Percentiles rank a stretch among this genome's conserved stretches.
phyloP scores from a whole-genome alignment of 2,113 vertebrate genomes.

The Rafetus swinhoei region DNA sequence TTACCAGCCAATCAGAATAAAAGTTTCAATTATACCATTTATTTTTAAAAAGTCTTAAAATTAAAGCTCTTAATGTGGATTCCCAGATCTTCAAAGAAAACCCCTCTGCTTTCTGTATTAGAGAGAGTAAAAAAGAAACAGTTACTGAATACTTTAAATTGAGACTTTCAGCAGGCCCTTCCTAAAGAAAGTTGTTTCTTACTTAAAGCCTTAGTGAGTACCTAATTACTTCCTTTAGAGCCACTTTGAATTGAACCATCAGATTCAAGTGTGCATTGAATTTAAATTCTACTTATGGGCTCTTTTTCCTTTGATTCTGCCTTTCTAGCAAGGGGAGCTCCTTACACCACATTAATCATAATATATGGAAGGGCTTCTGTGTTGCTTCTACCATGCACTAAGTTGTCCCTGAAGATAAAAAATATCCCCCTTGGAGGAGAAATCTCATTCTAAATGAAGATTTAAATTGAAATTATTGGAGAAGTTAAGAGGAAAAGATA shows the following conservation, averaged over 20 bases:
- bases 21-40: slow-evolving; percentile 39
- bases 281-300: slow-evolving; percentile 61
- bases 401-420: slow-evolving; percentile 64
- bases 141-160: slow-evolving; percentile 12
- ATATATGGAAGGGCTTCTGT: slow-evolving; percentile 52
- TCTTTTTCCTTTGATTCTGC: slow-evolving; percentile 73
- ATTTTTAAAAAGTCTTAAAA: slow-evolving; percentile 39
- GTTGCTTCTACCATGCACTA: slow-evolving; percentile 42
- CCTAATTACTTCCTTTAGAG: slow-evolving; percentile 56
- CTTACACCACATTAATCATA: slow-evolving; percentile 60
- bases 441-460: slow-evolving; percentile 71
- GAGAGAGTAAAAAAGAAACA: not conserved
- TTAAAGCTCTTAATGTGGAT: slow-evolving; percentile 18
- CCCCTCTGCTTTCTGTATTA: slow-evolving; percentile 5
- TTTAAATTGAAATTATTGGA: slow-evolving; percentile 70
- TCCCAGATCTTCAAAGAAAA: not conserved
- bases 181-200: slow-evolving; percentile 65
- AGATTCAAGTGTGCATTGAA: slow-evolving; percentile 57
- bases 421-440: slow-evolving; percentile 68
- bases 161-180: slow-evolving; percentile 45
- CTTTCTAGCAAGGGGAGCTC: slow-evolving; percentile 29
- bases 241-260: slow-evolving; percentile 56
- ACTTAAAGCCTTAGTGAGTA: slow-evolving; percentile 49
- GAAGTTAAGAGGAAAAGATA: slow-evolving; percentile 61
- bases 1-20: not conserved